phyloP scores from a whole-genome alignment of 2,113 vertebrate genomes.

The Microtus montanus region DNA sequence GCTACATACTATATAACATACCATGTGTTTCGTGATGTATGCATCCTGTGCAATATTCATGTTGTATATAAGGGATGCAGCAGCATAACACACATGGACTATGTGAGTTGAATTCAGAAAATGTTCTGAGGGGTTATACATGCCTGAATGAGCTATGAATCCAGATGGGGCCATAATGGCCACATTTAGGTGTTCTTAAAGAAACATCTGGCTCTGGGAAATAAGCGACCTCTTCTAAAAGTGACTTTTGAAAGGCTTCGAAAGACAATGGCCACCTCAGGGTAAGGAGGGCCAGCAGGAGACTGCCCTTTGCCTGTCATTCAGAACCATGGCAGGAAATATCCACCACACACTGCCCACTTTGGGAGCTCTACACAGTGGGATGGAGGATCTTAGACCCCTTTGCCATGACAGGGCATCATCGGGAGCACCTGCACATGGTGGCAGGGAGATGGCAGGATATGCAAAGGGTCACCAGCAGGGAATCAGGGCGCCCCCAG shows the following conservation, averaged over 20 bases:
- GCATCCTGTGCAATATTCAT: background rate
- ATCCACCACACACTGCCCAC: background rate
- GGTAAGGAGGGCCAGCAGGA: background rate
- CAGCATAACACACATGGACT: background rate
- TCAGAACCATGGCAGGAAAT: background rate
- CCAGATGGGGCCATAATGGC: background rate
- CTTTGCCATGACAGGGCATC: fast-evolving
- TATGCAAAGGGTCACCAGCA: background rate
- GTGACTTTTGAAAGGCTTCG: conserved; percentile 23
- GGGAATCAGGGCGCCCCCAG: background rate
- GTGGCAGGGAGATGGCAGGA: background rate
- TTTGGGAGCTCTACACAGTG: background rate
- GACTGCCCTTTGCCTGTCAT: conserved; percentile 29
- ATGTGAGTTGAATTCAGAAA: background rate
- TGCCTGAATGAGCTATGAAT: background rate
- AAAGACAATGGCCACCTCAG: conserved; percentile 68
- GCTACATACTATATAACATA: background rate
- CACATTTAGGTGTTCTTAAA: background rate
- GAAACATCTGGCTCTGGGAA: conserved; percentile 20
- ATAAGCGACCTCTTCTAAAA: conserved; percentile 53
- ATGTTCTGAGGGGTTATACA: background rate
- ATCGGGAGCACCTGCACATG: fast-evolving
- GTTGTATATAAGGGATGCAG: background rate
- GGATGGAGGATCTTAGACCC: background rate
- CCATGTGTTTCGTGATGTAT: background rate